Evolutionary conservation across 2,113 vertebrate species (phyloP).

Genomic region (Forbesichthys agassizii): DNA sequence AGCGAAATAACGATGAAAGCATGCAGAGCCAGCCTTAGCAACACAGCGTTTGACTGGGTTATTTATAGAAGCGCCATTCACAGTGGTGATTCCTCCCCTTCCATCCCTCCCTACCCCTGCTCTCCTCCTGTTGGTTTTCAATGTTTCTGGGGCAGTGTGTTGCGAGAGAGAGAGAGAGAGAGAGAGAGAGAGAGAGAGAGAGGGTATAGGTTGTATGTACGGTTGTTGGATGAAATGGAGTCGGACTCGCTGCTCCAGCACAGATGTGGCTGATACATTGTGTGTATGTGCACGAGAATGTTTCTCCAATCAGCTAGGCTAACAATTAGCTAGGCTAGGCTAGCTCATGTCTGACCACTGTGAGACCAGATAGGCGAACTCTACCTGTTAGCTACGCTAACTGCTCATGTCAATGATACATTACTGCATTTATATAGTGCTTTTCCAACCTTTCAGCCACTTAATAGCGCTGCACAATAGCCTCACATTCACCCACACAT

Average conservation of each 20-base stretch:
- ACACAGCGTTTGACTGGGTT: slow-evolving; percentile 75
- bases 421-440: background rate
- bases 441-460: no score
- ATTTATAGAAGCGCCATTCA: slow-evolving; percentile 78
- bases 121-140: slow-evolving; percentile 44
- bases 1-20: slow-evolving; percentile 59
- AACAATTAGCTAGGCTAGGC: no score
- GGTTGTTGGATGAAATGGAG: no score
- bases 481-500: no score
- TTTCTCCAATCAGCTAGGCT: no score
- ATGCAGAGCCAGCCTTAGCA: slow-evolving; percentile 79
- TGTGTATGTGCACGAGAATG: background rate
- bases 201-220: slow-evolving; percentile 5
- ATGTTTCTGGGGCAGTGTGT: slow-evolving; percentile 52
- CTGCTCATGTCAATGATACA: no score
- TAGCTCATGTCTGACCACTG: no score
- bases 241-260: no score
- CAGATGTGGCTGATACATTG: background rate
- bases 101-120: background rate
- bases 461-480: no score
- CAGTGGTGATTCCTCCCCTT: slow-evolving; percentile 34
- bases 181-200: no score
- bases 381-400: no score
- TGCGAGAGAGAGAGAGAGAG: background rate
- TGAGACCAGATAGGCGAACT: no score